A percentile compares a stretch with the other conserved stretches of the same genome.
phyloP scores from a whole-genome alignment of 1,140 invertebrate genomes.

The Drosophila subpulchrella region DNA sequence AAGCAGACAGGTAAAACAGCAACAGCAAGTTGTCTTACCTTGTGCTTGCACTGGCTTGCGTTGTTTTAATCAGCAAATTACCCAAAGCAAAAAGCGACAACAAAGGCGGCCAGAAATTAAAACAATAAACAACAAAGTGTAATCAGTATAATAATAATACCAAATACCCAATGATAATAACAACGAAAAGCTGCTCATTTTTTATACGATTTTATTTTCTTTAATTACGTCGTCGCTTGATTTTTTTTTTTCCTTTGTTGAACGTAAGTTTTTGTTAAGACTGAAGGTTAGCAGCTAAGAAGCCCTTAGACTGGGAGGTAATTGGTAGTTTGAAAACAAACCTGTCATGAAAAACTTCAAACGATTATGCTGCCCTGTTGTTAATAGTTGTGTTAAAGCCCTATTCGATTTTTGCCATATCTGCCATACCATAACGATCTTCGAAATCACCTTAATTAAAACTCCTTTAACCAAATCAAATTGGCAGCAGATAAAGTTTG shows the following conservation, averaged over 20 bases:
- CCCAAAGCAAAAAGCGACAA: slow-evolving; percentile 25
- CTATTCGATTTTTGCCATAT: too few relatives aligned
- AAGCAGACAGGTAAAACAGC: slow-evolving; percentile 9
- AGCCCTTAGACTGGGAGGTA: neutral
- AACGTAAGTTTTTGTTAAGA: neutral
- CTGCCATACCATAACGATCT: neutral
- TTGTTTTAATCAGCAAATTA: slow-evolving; percentile 76
- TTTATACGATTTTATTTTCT: slow-evolving; percentile 36
- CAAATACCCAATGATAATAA: slow-evolving; percentile 41
- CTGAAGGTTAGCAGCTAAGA: neutral
- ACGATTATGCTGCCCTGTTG: too few relatives aligned
- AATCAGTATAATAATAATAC: slow-evolving; percentile 53
- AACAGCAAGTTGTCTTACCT: slow-evolving; percentile 45
- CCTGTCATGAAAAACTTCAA: too few relatives aligned
- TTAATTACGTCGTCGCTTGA: neutral
- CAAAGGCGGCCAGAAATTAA: slow-evolving; percentile 39
- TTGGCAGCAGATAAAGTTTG: neutral
- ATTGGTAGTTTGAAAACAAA: too few relatives aligned
- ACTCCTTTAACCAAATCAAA: neutral
- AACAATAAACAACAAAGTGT: slow-evolving; percentile 61
- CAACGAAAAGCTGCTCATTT: slow-evolving; percentile 44
- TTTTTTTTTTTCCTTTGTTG: slow-evolving; percentile 22
- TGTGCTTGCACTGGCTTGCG: slow-evolving; percentile 21
- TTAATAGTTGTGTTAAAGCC: too few relatives aligned
- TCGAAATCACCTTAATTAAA: neutral